These are phyloP conservation scores for Lasioglossum villosulum DNA, from an alignment of 2,888 invertebrate genomes.

Conservation along the genomic window DNA sequence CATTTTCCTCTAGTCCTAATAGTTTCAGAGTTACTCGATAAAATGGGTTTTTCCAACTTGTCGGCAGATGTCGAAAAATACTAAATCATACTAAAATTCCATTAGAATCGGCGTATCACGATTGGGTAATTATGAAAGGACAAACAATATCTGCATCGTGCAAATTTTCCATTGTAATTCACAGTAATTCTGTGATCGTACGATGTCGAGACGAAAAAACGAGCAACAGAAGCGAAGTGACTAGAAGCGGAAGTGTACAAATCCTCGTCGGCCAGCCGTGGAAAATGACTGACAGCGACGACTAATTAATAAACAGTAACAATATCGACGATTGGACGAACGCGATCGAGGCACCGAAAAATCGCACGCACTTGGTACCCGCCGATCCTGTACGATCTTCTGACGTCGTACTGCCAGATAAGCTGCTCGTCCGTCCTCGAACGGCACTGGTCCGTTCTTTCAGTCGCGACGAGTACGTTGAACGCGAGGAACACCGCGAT, in stretches of 20 bases:
- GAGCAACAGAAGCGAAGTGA: neutral
- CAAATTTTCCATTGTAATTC: neutral
- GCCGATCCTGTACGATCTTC: conserved; percentile 64
- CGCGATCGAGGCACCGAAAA: neutral
- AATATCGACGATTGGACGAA: neutral
- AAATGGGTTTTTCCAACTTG: too few species aligned
- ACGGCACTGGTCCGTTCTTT: conserved; percentile 60
- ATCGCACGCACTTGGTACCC: conserved; percentile 65
- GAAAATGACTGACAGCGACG: neutral
- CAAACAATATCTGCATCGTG: neutral
- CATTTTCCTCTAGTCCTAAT: too few species aligned
- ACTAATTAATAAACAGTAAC: neutral
- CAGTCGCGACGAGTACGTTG: conserved; percentile 19
- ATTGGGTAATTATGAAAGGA: too few species aligned
- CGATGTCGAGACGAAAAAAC: neutral
- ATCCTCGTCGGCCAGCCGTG: neutral
- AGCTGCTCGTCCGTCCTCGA: conserved; percentile 61
- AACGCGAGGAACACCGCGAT: conserved; percentile 29
- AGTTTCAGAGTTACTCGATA: too few species aligned
- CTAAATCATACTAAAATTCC: too few species aligned
- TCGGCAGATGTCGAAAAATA: too few species aligned
- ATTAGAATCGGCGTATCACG: too few species aligned
- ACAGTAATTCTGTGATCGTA: neutral
- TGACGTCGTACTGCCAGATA: conserved; percentile 75
- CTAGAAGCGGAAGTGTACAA: too few species aligned